Evolutionary conservation across 2,888 invertebrate genomes (phyloP), one percentile per base, ranked within the genome.

Genomic region (Tricholauxania praeusta): DNA sequence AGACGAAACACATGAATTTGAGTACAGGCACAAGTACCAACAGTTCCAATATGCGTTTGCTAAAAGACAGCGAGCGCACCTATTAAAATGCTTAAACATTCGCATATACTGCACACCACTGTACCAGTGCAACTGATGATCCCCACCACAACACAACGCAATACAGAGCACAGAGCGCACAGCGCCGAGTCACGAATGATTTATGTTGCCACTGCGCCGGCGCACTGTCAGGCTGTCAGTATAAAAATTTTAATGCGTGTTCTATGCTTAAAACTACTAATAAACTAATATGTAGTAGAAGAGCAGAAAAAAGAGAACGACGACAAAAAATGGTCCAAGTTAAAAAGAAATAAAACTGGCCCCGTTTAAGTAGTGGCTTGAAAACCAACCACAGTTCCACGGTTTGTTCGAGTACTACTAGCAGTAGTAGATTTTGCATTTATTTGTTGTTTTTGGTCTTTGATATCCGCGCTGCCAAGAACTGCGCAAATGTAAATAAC

Each of bases 131-230:
- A 6, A 12, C n/a, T n/a, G n/a, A n/a, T n/a, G 32, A 32, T 60
- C 39, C 15, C 19, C 64, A 17, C 17, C 47, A 19, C 62, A 15
- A 12, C 48, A 3, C 10, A 39, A 39, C 39, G 49, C 64, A 49
- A 51, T 32, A 28, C 64, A 39, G 39, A 39, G 63, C 63, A 63
- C 48, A 17, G 47, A 17, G 17, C 12, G 17, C 51, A 49, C 22
- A 19, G 48, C 64, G 51, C 51, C 49, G 22, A 51, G 68, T 57
- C 57, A 59, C 49, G 81, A 81, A 84, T 84, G 84, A 84, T 84
- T 85, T 84, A 84, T 84, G 83, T 79, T 82, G 80, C 80, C 81
- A 82, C 81, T 82, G 83, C 83, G 83, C 84, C 82, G 80, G 82
- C 82, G 80, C 79, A 75, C 76, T 76, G 71, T 72, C 76, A 74